Percentiles rank a stretch among this genome's conserved stretches.
Conservation (phyloP, 1,140 invertebrate species). For the Drosophila pseudoobscura region DNA sequence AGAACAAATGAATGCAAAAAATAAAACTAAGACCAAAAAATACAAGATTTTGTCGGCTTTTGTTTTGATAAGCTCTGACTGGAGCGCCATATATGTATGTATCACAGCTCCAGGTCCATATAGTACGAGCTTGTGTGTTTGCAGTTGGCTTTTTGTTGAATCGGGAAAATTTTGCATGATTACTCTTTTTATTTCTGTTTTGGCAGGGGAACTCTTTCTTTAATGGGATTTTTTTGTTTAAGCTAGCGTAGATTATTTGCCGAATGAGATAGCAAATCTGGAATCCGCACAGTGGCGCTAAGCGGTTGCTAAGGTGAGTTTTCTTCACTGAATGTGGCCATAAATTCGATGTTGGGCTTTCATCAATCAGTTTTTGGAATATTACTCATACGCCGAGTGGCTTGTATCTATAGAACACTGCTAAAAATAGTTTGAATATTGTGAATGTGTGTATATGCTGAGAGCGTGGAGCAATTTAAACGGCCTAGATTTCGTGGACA, state of each 20-base stretch:
- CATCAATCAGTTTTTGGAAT: conserved; percentile 42
- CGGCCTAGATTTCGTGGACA: conserved; percentile 68
- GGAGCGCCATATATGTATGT: background rate
- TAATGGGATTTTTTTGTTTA: conserved; percentile 17
- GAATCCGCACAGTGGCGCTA: too few relatives aligned
- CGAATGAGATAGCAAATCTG: too few relatives aligned
- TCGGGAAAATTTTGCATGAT: background rate
- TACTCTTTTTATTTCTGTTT: conserved; percentile 19
- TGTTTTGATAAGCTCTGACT: conserved; percentile 37
- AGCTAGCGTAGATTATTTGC: too few relatives aligned
- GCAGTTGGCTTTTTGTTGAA: conserved; percentile 1
- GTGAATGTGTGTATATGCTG: conserved; percentile 8
- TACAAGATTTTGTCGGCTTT: conserved; percentile 16
- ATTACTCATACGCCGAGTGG: conserved; percentile 49
- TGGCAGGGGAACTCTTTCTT: conserved; percentile 22
- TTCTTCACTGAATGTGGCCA: background rate
- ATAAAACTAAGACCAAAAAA: too few relatives aligned
- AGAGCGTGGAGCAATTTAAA: conserved; percentile 54
- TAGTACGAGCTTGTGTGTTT: conserved; percentile 15
- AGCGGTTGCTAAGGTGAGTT: too few relatives aligned
- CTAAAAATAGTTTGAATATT: conserved; percentile 56
- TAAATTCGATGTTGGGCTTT: conserved; percentile 1
- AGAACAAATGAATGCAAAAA: conserved; percentile 9
- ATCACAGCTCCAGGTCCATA: conserved; percentile 5
- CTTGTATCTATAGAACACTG: conserved; percentile 20